phyloP scores from a whole-genome alignment of 2,888 invertebrate genomes.

The Agrilus mali region DNA sequence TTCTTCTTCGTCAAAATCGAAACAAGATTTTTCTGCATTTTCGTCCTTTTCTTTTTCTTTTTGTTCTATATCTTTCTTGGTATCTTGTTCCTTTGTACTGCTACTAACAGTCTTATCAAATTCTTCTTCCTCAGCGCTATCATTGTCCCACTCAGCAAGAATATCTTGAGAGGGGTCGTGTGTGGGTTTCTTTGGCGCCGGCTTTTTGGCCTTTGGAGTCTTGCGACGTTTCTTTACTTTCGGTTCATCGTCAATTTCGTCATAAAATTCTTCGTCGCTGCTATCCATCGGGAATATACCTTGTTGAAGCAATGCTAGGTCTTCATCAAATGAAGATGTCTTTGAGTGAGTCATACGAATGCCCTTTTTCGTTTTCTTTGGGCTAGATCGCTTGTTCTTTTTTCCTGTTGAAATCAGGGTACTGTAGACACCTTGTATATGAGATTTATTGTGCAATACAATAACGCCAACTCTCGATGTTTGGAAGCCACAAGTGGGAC shows the following conservation, averaged over 20 bases:
- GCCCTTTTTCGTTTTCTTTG: conserved; percentile 13
- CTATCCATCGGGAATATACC: conserved; percentile 14
- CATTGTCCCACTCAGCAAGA: conserved; percentile 69
- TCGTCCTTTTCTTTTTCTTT: conserved; percentile 8
- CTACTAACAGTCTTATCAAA: conserved; percentile 1
- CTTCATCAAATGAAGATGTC: conserved; percentile 21
- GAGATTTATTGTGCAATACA: conserved; percentile 59
- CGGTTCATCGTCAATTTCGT: conserved; percentile 11
- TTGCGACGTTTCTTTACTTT: conserved; percentile 14
- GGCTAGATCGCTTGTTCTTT: conserved; percentile 17
- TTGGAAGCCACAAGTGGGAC: conserved; percentile 35
- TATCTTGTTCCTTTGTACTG: conserved; percentile 16
- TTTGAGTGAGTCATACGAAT: conserved; percentile 15
- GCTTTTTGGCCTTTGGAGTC: conserved; percentile 6
- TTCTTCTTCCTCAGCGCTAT: conserved; percentile 27
- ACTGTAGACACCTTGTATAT: conserved; percentile 37
- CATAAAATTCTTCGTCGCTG: conserved; percentile 11
- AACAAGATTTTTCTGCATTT: conserved; percentile 44
- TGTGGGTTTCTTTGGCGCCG: conserved; percentile 2
- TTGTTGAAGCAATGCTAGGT: conserved; percentile 19
- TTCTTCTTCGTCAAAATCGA: conserved; percentile 68
- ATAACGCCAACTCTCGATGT: conserved; percentile 60
- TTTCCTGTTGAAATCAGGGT: conserved; percentile 19
- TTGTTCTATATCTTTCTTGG: conserved; percentile 13
- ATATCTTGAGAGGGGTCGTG: conserved; percentile 34